A percentile compares a stretch with the other conserved stretches of the same genome.
Conservation (phyloP, 2,113 vertebrate genomes). For the Urocolius indicus region DNA sequence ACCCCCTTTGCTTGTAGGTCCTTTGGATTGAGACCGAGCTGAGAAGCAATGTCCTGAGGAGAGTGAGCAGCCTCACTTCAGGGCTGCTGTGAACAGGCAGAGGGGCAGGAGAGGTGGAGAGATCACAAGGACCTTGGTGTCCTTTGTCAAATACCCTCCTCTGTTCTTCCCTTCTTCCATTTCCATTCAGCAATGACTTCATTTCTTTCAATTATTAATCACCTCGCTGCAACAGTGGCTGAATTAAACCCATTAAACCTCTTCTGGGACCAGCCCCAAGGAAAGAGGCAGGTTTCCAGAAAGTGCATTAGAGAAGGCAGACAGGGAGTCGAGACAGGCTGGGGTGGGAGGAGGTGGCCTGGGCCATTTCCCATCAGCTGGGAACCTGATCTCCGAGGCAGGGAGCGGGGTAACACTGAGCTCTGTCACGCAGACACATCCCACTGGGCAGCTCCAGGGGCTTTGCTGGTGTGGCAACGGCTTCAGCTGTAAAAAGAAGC, state of each 20-base stretch:
- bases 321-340: background rate
- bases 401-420: background rate
- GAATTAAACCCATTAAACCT: slow-evolving; percentile 47
- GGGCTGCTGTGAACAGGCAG: background rate
- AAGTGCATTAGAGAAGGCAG: slow-evolving; percentile 18
- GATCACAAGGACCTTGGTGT: background rate
- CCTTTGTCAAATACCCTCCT: background rate
- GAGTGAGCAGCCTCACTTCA: background rate
- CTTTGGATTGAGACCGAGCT: background rate
- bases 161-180: background rate
- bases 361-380: background rate
- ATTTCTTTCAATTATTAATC: slow-evolving; percentile 69
- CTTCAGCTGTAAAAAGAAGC: background rate
- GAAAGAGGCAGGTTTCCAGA: slow-evolving; percentile 50
- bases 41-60: background rate
- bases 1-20: background rate
- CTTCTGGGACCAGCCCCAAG: background rate
- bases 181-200: background rate
- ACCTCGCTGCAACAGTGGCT: background rate
- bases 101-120: background rate
- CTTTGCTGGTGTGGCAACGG: background rate
- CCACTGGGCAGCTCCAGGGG: background rate
- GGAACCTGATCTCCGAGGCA: background rate
- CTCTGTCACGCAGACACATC: background rate
- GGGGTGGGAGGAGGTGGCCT: background rate